phyloP scores from a whole-genome alignment of 2,113 vertebrate species.

The Eupsittula cactorum region DNA sequence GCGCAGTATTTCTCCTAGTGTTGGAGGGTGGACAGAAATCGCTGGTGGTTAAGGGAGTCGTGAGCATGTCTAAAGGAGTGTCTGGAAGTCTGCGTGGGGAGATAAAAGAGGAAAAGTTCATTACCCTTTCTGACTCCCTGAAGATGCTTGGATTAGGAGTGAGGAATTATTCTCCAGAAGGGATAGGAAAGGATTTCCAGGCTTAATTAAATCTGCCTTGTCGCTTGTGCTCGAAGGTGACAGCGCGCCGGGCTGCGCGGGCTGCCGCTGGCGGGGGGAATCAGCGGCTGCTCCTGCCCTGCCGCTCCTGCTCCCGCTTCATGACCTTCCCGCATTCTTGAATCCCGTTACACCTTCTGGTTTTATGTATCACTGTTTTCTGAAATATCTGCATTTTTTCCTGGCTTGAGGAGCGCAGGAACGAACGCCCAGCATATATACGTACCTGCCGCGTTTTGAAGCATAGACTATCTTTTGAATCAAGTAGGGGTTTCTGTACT shows the following conservation, averaged over 20 bases:
- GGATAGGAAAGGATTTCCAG: background rate
- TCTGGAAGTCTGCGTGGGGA: background rate
- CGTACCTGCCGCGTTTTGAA: background rate
- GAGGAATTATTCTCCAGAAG: background rate
- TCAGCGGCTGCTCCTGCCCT: background rate
- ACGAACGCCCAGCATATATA: accelerated
- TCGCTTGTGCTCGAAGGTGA: background rate
- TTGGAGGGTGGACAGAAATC: background rate
- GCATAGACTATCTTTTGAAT: background rate
- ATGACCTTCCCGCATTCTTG: background rate
- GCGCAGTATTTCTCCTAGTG: background rate
- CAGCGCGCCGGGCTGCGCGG: background rate
- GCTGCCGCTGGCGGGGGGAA: background rate
- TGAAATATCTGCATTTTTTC: background rate
- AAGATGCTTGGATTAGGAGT: background rate
- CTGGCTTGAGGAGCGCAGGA: background rate
- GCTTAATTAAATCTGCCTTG: background rate
- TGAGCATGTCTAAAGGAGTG: background rate
- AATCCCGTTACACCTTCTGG: background rate
- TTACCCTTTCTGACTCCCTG: background rate
- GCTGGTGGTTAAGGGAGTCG: background rate
- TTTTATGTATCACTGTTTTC: accelerated
- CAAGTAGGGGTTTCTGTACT: background rate
- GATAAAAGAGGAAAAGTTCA: slow-evolving; percentile 38
- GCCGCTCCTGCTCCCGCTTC: background rate